phyloP scores from a whole-genome alignment of 2,888 invertebrate genomes.

The Oegoconia quadripuncta region DNA sequence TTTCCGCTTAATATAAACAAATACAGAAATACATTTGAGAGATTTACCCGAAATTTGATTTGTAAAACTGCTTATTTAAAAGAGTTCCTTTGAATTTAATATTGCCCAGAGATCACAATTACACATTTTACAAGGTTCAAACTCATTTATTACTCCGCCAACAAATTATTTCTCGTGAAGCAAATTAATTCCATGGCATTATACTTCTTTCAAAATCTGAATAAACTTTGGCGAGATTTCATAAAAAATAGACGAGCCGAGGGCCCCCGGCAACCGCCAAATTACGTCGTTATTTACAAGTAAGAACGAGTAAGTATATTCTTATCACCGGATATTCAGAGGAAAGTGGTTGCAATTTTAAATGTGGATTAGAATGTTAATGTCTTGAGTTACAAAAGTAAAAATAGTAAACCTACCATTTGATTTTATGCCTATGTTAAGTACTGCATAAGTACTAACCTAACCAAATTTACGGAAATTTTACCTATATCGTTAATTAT shows the following conservation, averaged over 20 bases:
- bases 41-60: conserved; percentile 24
- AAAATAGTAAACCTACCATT: no score
- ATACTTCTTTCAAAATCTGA: conserved; percentile 72
- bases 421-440: no score
- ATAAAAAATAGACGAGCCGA: conserved; percentile 61
- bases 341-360: conserved; percentile 13
- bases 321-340: conserved; percentile 32
- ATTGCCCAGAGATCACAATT: conserved; percentile 67
- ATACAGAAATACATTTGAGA: conserved; percentile 22
- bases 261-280: conserved; percentile 67
- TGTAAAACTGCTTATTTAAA: conserved; percentile 39
- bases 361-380: no score
- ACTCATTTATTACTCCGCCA: conserved; percentile 63
- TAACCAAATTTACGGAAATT: no score
- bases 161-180: conserved; percentile 65
- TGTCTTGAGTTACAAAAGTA: no score
- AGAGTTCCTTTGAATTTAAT: conserved; percentile 52
- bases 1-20: conserved; percentile 9
- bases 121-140: conserved; percentile 61
- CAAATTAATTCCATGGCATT: conserved; percentile 73
- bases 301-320: conserved; percentile 49
- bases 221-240: conserved; percentile 71
- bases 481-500: no score
- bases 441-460: no score
- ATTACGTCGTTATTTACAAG: conserved; percentile 74